Evolutionary conservation across 2,797 vertebrate genomes (phyloP).

Genomic region (Chrysocyon brachyurus): DNA sequence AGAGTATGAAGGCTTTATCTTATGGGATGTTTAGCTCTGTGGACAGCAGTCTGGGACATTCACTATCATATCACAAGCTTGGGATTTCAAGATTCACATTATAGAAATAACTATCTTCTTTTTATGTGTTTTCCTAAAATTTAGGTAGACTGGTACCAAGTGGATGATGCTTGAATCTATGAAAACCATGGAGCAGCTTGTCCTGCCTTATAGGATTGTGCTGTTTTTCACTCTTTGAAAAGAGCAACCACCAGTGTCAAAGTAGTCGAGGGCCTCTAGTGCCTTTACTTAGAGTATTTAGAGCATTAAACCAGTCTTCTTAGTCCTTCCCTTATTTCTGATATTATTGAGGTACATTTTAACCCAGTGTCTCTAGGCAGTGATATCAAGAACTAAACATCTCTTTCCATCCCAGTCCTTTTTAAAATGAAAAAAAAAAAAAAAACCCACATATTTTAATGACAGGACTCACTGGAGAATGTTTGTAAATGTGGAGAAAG

Average conservation of each 20-base stretch:
- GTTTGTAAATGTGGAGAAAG: not conserved
- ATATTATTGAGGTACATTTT: not conserved
- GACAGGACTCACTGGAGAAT: not conserved
- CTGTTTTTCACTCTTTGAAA: not conserved
- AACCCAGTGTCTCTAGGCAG: not conserved
- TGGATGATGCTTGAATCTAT: not conserved
- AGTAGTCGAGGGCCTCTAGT: not conserved
- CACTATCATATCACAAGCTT: not conserved
- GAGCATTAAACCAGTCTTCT: not conserved
- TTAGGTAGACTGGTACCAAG: not conserved
- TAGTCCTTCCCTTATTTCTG: not conserved
- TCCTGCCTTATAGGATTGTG: not conserved
- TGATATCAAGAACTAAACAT: not conserved
- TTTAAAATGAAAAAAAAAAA: conserved; percentile 24
- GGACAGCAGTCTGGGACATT: not conserved
- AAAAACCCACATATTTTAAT: not conserved
- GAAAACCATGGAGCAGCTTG: not conserved
- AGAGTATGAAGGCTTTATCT: not conserved
- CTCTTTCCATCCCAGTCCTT: not conserved
- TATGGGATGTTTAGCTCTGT: not conserved
- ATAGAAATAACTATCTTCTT: not conserved
- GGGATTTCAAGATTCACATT: not conserved
- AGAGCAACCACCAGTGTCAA: not conserved
- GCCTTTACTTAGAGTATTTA: not conserved
- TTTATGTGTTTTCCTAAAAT: not conserved